Conservation (phyloP, 2,888 invertebrate species). For the Liodrosophila aerea region DNA sequence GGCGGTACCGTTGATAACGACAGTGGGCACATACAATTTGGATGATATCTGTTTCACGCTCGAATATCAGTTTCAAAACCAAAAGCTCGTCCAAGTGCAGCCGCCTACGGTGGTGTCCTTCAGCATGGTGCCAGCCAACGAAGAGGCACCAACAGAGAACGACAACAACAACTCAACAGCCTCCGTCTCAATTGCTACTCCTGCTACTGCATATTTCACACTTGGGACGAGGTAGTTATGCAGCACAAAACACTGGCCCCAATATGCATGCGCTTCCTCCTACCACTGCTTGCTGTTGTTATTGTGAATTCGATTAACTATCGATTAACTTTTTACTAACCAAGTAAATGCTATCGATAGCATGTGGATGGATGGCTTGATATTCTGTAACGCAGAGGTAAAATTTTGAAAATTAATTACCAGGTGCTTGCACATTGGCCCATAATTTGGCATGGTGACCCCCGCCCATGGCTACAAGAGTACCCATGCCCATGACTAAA, state of each 20-base stretch:
- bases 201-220: conserved; percentile 63
- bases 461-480: conserved; percentile 38
- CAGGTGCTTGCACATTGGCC: conserved; percentile 51
- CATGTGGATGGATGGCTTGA: too few species aligned
- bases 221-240: conserved; percentile 73
- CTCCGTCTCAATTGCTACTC: conserved; percentile 38
- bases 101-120: conserved; percentile 76
- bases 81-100: conserved; percentile 80
- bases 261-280: conserved; percentile 25
- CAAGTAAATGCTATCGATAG: conserved; percentile 1
- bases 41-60: conserved; percentile 79
- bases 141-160: conserved; percentile 25
- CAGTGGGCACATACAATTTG: conserved; percentile 53
- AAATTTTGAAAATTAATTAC: conserved; percentile 30
- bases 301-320: conserved; percentile 9
- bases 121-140: conserved; percentile 56
- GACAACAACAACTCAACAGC: conserved; percentile 34
- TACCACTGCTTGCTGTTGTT: conserved; percentile 28
- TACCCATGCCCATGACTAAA: conserved; percentile 42
- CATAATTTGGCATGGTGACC: conserved; percentile 26
- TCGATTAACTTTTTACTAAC: conserved; percentile 10
- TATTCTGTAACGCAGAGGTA: not conserved
- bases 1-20: conserved; percentile 47
- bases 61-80: conserved; percentile 81
- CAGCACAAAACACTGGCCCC: too few species aligned